A percentile compares a stretch with the other conserved stretches of the same genome.
Conservation (phyloP, 2,888 invertebrate species). For the Machimus atricapillus region DNA sequence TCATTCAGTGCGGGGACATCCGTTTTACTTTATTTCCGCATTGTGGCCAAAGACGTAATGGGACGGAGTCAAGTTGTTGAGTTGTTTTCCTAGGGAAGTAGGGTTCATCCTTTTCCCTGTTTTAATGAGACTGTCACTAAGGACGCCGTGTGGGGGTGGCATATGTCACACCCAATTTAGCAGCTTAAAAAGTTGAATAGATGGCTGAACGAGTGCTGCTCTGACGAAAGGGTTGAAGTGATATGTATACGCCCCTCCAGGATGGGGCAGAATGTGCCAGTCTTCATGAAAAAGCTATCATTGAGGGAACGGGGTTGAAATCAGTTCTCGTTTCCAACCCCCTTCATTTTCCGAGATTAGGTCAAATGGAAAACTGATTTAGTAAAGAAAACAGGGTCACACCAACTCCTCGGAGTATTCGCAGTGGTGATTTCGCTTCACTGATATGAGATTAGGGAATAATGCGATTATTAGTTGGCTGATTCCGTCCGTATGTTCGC, state of each 20-base stretch:
- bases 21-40: constrained; percentile 33
- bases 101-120: constrained; percentile 12
- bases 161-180: constrained; percentile 39
- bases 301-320: neutral
- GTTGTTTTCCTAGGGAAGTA: constrained; percentile 27
- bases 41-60: constrained; percentile 20
- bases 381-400: constrained; percentile 30
- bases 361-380: constrained; percentile 28
- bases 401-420: constrained; percentile 1
- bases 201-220: constrained; percentile 20
- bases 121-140: constrained; percentile 32
- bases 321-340: neutral
- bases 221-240: constrained; percentile 23
- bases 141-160: constrained; percentile 13
- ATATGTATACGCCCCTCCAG: neutral
- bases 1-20: neutral
- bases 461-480: neutral
- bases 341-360: constrained; percentile 27
- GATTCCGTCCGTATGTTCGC: neutral
- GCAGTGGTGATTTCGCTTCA: neutral
- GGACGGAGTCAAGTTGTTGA: constrained; percentile 31
- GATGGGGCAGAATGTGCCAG: neutral
- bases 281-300: constrained; percentile 1
- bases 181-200: constrained; percentile 20
- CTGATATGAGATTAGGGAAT: neutral